Percentiles rank a stretch among this genome's conserved stretches.
Evolutionary conservation across 2,888 invertebrate genomes (phyloP).

Genomic region (Cyrtodaria siliqua): DNA sequence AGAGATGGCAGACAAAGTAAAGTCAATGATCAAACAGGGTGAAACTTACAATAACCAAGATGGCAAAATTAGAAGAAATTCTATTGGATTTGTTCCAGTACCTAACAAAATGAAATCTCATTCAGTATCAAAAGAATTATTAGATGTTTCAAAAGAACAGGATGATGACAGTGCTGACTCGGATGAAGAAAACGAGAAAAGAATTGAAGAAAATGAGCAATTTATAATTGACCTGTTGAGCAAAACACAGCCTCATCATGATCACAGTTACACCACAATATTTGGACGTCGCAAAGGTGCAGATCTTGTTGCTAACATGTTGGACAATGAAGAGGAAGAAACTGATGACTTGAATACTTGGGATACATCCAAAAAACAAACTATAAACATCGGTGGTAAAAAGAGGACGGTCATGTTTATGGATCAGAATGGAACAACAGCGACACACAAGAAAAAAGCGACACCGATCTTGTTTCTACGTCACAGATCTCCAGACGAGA

Average conservation of each 20-base stretch:
- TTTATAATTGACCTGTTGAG: conserved; percentile 76
- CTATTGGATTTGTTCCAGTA: conserved; percentile 39
- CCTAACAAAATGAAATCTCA: conserved; percentile 28
- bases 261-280: conserved; percentile 82
- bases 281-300: conserved; percentile 67
- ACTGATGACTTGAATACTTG: not conserved
- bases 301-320: conserved; percentile 9
- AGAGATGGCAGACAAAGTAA: not conserved
- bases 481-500: conserved; percentile 61
- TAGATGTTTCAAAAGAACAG: not conserved
- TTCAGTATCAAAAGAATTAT: conserved; percentile 12
- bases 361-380: too few species aligned
- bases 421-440: conserved; percentile 8
- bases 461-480: conserved; percentile 64
- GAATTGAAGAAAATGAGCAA: conserved; percentile 78
- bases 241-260: conserved; percentile 77
- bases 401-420: conserved; percentile 22
- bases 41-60: not conserved
- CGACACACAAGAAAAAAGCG: conserved; percentile 30
- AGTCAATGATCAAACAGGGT: not conserved
- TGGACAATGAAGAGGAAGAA: conserved; percentile 3
- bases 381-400: not conserved
- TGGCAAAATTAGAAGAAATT: conserved; percentile 3
- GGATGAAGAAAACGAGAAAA: conserved; percentile 67
- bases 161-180: conserved; percentile 49